Evolutionary conservation across 2,888 invertebrate genomes (phyloP).

Genomic region (Pediacus dermestoides): DNA sequence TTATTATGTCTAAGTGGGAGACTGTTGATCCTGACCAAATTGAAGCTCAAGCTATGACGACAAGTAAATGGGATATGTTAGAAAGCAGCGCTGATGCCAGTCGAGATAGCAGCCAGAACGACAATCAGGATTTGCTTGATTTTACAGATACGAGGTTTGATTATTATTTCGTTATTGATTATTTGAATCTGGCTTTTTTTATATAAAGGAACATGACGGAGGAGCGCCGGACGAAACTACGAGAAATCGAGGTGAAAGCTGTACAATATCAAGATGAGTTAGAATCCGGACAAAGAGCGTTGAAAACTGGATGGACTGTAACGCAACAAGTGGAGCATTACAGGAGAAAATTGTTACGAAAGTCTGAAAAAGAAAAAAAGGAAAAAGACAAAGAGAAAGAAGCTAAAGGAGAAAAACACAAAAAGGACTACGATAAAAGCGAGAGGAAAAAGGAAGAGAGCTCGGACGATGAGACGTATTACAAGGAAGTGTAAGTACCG

Average conservation of each 20-base stretch:
- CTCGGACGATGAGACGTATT: slow-evolving; percentile 46
- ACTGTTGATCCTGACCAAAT: slow-evolving; percentile 84
- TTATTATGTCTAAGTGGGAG: slow-evolving; percentile 96
- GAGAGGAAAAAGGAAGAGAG: slow-evolving; percentile 39
- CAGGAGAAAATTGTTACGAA: slow-evolving; percentile 80
- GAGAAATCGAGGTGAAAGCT: slow-evolving; percentile 94
- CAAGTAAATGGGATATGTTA: slow-evolving; percentile 83
- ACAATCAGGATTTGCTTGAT: slow-evolving; percentile 46
- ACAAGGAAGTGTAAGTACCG: slow-evolving; percentile 48
- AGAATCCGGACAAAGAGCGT: slow-evolving; percentile 74
- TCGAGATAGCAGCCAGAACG: slow-evolving; percentile 44
- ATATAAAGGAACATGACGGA: slow-evolving; percentile 57
- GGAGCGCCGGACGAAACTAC: slow-evolving; percentile 68
- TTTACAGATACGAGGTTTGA: slow-evolving; percentile 46
- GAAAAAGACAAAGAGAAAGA: slow-evolving; percentile 42
- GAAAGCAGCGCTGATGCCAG: slow-evolving; percentile 53
- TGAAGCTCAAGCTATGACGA: slow-evolving; percentile 79
- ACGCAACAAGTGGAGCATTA: slow-evolving; percentile 87
- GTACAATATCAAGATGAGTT: slow-evolving; percentile 95
- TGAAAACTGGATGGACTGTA: slow-evolving; percentile 72
- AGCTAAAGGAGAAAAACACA: slow-evolving; percentile 42
- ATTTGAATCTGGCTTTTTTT: slow-evolving; percentile 3
- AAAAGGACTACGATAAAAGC: slow-evolving; percentile 45
- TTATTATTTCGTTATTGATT: slow-evolving; percentile 6
- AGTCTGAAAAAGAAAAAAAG: slow-evolving; percentile 52